Evolutionary conservation across 92 coral and sea anemone genomes (phyloP).

Genomic region (Epizoanthus rinbou): DNA sequence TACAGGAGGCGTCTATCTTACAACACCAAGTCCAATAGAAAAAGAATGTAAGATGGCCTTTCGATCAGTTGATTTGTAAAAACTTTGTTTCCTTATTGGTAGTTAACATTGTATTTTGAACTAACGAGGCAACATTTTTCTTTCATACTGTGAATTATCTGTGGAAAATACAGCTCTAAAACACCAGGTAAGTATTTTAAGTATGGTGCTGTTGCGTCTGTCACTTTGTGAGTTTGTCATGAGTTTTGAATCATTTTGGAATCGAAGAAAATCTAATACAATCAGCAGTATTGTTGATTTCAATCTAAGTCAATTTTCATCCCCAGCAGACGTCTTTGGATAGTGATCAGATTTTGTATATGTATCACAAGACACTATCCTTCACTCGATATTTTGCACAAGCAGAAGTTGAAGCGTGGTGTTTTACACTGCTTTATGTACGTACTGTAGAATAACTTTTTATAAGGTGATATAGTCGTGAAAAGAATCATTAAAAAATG

Average conservation of each 20-base stretch:
- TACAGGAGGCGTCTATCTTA: constrained; percentile 96
- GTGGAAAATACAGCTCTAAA: constrained; percentile 76
- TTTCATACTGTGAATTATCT: constrained; percentile 30
- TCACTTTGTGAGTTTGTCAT: neutral
- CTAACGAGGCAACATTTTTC: constrained; percentile 20
- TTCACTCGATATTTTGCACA: no score
- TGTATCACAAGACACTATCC: no score
- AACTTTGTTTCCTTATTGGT: neutral
- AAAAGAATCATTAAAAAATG: no score
- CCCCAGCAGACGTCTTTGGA: no score
- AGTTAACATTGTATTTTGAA: neutral
- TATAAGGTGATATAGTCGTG: no score
- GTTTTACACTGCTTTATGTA: no score
- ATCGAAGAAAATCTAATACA: neutral
- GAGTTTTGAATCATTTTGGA: neutral
- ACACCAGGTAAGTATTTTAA: constrained; percentile 99
- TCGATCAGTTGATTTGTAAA: neutral
- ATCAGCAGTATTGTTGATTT: no score
- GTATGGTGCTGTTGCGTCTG: constrained; percentile 21
- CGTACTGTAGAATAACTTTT: no score
- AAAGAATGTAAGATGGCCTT: constrained; percentile 84
- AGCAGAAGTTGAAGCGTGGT: no score
- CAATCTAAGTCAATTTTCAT: no score
- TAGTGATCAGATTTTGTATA: no score
- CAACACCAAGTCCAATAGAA: constrained; percentile 93